These are phyloP conservation scores for Pachypeltis micranthus DNA, from an alignment of 1,140 invertebrate genomes.

Conservation along the genomic window DNA sequence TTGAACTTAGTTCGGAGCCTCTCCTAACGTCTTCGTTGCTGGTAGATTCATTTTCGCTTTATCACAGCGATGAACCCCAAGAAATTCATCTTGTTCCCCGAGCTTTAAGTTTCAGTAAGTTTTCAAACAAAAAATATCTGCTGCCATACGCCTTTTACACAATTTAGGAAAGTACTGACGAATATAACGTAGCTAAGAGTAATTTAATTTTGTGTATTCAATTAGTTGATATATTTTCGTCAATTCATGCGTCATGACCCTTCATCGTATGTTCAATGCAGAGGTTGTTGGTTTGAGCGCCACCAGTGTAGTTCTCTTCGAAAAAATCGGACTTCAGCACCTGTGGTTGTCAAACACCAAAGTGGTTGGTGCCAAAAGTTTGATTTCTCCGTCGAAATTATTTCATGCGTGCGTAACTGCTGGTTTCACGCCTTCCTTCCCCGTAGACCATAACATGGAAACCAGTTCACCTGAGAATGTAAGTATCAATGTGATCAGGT, in stretches of 20 bases:
- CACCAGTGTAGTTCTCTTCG: not conserved
- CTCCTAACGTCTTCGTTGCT: not conserved
- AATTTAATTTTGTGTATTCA: too few species aligned
- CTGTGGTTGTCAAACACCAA: not conserved
- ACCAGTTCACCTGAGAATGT: not conserved
- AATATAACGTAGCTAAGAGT: too few species aligned
- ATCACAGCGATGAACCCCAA: not conserved
- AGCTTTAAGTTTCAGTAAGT: not conserved
- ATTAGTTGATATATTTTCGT: too few species aligned
- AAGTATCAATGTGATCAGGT: not conserved
- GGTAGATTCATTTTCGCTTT: not conserved
- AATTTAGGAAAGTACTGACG: too few species aligned
- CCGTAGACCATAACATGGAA: not conserved
- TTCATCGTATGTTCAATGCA: too few species aligned
- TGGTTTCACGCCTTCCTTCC: not conserved
- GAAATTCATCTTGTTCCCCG: not conserved
- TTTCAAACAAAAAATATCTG: too few species aligned
- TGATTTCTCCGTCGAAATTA: not conserved
- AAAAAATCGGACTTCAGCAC: not conserved
- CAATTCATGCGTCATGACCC: too few species aligned
- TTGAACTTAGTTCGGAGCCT: not conserved
- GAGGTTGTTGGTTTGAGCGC: not conserved
- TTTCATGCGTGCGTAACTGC: not conserved
- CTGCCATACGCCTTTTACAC: too few species aligned
- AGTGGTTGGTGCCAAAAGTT: not conserved